Evolutionary conservation across 2,113 vertebrate species (phyloP).

Genomic region (Mus spicilegus): DNA sequence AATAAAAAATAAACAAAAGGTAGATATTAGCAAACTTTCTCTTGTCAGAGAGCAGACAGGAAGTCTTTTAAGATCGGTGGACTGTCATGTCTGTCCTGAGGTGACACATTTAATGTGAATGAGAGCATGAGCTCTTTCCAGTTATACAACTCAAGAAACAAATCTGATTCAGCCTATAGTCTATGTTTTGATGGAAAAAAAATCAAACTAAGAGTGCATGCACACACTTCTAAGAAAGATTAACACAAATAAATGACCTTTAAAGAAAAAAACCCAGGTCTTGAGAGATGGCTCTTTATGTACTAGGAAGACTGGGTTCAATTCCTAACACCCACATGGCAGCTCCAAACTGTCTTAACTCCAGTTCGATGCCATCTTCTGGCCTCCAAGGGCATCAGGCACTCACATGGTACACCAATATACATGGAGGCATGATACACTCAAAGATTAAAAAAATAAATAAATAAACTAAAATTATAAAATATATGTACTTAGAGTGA

Average conservation of each 20-base stretch:
- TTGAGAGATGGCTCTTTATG: not conserved
- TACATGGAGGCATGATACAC: not conserved
- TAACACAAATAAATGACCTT: not conserved
- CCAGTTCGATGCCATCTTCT: not conserved
- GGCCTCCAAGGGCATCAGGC: not conserved
- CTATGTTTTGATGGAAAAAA: not conserved
- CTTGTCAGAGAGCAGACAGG: not conserved
- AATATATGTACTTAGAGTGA: not conserved
- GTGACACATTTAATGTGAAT: not conserved
- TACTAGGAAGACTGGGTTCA: not conserved
- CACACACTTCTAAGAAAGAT: not conserved
- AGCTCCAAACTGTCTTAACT: not conserved
- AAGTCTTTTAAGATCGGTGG: not conserved
- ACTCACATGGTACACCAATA: not conserved
- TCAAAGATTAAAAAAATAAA: too few relatives aligned
- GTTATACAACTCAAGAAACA: not conserved
- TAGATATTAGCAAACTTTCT: not conserved
- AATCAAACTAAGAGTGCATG: not conserved
- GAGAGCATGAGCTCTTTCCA: not conserved
- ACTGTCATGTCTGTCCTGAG: not conserved
- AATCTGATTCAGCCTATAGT: not conserved
- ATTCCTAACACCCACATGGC: too few relatives aligned
- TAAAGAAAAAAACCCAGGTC: not conserved
- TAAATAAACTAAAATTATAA: not conserved
- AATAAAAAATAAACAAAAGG: not conserved